phyloP scores from a whole-genome alignment of 1,140 invertebrate species.

The Aphis gossypii region DNA sequence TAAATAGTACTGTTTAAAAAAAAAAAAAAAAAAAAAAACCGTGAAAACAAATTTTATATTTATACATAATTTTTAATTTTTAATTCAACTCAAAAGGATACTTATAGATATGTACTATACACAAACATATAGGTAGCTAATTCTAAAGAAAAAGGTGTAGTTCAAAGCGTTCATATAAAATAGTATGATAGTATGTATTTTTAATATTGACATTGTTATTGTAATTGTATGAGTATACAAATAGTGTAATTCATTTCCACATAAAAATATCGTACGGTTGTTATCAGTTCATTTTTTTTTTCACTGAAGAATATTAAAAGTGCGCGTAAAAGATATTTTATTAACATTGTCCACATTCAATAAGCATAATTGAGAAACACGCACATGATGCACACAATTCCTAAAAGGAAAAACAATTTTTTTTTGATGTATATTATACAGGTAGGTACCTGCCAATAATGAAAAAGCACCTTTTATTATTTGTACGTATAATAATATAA shows the following conservation, averaged over 20 bases:
- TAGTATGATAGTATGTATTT: background rate
- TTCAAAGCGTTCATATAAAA: background rate
- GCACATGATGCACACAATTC: background rate
- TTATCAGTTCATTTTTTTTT: too few relatives aligned
- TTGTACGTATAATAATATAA: background rate
- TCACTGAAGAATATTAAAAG: background rate
- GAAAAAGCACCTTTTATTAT: constrained; percentile 6
- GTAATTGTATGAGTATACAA: background rate
- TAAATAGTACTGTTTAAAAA: background rate
- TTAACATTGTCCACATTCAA: background rate
- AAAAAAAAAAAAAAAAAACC: background rate
- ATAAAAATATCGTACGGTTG: too few relatives aligned
- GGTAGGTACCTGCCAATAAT: background rate
- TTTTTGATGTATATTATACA: background rate
- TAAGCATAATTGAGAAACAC: background rate
- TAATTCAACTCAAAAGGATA: background rate
- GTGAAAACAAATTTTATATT: background rate
- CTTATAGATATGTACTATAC: too few relatives aligned
- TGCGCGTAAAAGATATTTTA: background rate
- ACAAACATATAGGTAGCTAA: background rate
- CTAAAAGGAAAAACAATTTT: background rate
- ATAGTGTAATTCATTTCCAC: background rate
- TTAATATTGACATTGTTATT: background rate
- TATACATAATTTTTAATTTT: background rate
- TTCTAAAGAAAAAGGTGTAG: background rate